phyloP scores from a whole-genome alignment of 2,888 invertebrate species.

The Drosophila kanekoi region DNA sequence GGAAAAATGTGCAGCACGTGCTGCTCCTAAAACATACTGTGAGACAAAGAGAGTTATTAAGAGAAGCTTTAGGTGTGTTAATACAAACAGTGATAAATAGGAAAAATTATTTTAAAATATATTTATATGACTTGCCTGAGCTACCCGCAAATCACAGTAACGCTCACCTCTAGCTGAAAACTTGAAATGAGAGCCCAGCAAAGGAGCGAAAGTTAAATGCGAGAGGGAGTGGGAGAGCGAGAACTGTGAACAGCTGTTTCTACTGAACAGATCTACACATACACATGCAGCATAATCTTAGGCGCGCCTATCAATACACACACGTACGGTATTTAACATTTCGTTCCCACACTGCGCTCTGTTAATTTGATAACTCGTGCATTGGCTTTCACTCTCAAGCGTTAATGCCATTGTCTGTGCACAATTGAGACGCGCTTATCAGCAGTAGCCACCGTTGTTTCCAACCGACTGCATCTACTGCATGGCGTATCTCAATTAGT shows the following conservation, averaged over 20 bases:
- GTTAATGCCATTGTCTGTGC: slow-evolving; percentile 56
- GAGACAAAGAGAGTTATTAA: not conserved
- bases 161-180: slow-evolving; percentile 51
- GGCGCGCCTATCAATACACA: slow-evolving; percentile 16
- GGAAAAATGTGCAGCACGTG: not conserved
- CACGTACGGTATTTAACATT: not conserved
- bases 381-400: slow-evolving; percentile 41
- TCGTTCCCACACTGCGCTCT: slow-evolving; percentile 10
- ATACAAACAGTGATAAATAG: no score
- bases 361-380: slow-evolving; percentile 33
- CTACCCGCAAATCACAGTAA: not conserved
- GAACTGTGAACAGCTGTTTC: slow-evolving; percentile 27
- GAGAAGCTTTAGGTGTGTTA: not conserved
- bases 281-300: slow-evolving; percentile 42
- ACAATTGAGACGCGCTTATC: slow-evolving; percentile 51
- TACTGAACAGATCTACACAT: not conserved
- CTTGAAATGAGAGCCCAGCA: slow-evolving; percentile 45
- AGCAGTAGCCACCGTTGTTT: slow-evolving; percentile 57
- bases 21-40: not conserved
- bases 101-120: no score
- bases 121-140: not conserved
- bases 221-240: slow-evolving; percentile 21
- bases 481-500: slow-evolving; percentile 63
- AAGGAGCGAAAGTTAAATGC: slow-evolving; percentile 4
- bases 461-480: slow-evolving; percentile 63